Evolutionary conservation across 1,140 invertebrate species (phyloP), one percentile per base, ranked within the genome.

Genomic region (Lordiphosa stackelbergi): DNA sequence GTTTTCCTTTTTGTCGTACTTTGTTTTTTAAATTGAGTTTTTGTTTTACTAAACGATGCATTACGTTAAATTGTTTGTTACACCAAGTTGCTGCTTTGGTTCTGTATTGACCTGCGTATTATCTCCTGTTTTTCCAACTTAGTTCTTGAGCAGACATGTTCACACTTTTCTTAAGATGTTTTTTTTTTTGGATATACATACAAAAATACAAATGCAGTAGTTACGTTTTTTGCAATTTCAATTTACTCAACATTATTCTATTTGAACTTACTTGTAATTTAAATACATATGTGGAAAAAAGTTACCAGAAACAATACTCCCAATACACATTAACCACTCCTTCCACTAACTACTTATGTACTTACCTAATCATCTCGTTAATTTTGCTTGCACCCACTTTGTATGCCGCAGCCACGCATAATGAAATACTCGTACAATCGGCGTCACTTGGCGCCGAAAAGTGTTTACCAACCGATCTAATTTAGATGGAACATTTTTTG

Each of bases 341-440:
- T 46, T 62, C 72, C 61, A 78, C 78, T 51, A 46, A 51, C 52
- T 63, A 72, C 55, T 58, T 73, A 63, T 56, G 52, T 69, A 63
- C 56, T 61, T 56, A 71, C 38, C 52, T 77, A 72, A 66, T 63
- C 57, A 77, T 78, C 56, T 66, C 60, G 72, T 81, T 77, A 55
- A 77, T 85, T 31, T 88, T 88, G 87, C 87, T 87, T 88, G 87
- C 87, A 88, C 86, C 75, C 70, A 66, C 68, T 79, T 86, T 86
- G 86, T 86, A 87, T 88, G 87, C 87, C 87, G 87, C 85, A 87
- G 87, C 87, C 87, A 88, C 87, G 87, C 87, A 88, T 88, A 85
- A 62, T 51, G 51, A 61, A 31, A 31, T 31, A 56, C 36, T 40
- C 72, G 57, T 69, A 66, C 70, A 34, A 42, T 43, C 42, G 34